Percentiles rank a stretch among this genome's conserved stretches.
Conservation (phyloP, 2,797 vertebrate species). For the Benthosema pterotum region DNA sequence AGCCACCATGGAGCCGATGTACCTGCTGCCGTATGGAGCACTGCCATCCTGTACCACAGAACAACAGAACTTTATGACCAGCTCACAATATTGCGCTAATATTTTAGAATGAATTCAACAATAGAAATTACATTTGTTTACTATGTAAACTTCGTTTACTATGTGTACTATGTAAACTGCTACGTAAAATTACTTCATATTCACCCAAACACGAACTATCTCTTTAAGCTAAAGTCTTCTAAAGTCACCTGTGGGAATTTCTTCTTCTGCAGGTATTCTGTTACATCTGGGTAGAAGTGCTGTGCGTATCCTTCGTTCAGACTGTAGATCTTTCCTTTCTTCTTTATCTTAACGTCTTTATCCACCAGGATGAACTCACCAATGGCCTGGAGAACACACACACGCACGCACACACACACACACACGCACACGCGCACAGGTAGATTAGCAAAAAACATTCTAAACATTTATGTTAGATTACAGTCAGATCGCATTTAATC, state of each 20-base stretch:
- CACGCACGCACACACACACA: not conserved
- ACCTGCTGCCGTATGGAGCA: constrained; percentile 90
- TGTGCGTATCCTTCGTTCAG: constrained; percentile 95
- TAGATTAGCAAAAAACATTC: too few species aligned
- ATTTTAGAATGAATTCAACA: too few species aligned
- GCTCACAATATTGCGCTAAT: too few species aligned
- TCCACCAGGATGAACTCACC: constrained; percentile 97
- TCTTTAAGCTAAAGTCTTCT: too few species aligned
- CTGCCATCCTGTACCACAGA: constrained; percentile 85
- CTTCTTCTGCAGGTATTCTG: constrained; percentile 93
- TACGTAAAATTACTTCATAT: too few species aligned
- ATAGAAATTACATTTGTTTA: too few species aligned
- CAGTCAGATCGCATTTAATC: too few species aligned
- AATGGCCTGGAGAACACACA: constrained; percentile 82
- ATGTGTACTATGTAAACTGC: too few species aligned
- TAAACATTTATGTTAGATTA: too few species aligned
- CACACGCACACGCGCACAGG: not conserved
- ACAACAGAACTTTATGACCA: not conserved
- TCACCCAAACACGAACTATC: too few species aligned
- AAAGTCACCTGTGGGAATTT: constrained; percentile 90
- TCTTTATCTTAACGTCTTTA: constrained; percentile 90
- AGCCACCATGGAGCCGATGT: constrained; percentile 97
- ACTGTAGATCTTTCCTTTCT: constrained; percentile 95
- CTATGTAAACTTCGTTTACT: too few species aligned
- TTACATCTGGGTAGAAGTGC: constrained; percentile 89